These are phyloP conservation scores for Parauchenoglanis punctatus DNA, from an alignment of 2,797 vertebrate species.

Conservation along the genomic window DNA sequence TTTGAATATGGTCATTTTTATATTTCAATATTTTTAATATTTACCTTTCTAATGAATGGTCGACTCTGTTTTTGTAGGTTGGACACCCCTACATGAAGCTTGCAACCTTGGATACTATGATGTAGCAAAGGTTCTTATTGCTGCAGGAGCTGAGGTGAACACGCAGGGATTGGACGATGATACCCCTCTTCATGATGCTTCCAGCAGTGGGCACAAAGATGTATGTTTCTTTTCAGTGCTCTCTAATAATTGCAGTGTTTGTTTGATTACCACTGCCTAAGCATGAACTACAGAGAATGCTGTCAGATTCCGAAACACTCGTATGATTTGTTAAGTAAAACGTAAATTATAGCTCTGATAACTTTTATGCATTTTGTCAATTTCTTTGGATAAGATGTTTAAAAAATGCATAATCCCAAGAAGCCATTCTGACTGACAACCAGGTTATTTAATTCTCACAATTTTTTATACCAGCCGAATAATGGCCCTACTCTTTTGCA, in stretches of 20 bases:
- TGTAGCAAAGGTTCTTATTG: conserved; percentile 94
- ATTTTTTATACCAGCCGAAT: not conserved
- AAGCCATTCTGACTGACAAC: not conserved
- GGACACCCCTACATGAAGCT: conserved; percentile 98
- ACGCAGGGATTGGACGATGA: conserved; percentile 97
- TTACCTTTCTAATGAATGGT: not conserved
- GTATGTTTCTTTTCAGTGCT: conserved; percentile 71
- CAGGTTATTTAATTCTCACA: not conserved
- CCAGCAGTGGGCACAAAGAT: conserved; percentile 95
- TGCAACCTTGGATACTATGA: conserved; percentile 98
- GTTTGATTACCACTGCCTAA: no score
- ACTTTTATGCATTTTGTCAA: not conserved
- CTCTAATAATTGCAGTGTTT: not conserved
- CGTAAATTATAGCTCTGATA: not conserved
- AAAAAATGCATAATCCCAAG: not conserved
- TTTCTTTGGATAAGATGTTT: not conserved
- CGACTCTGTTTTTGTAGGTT: conserved; percentile 76
- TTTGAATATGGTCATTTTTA: not conserved
- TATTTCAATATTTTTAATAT: not conserved
- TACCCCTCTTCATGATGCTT: conserved; percentile 96
- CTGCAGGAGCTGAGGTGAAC: conserved; percentile 96
- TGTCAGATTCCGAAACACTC: not conserved
- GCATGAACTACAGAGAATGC: not conserved
- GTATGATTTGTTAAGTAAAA: not conserved
- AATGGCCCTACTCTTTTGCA: conserved; percentile 60